Evolutionary conservation across 2,113 vertebrate genomes (phyloP).

Genomic region (Neoarius graeffei): DNA sequence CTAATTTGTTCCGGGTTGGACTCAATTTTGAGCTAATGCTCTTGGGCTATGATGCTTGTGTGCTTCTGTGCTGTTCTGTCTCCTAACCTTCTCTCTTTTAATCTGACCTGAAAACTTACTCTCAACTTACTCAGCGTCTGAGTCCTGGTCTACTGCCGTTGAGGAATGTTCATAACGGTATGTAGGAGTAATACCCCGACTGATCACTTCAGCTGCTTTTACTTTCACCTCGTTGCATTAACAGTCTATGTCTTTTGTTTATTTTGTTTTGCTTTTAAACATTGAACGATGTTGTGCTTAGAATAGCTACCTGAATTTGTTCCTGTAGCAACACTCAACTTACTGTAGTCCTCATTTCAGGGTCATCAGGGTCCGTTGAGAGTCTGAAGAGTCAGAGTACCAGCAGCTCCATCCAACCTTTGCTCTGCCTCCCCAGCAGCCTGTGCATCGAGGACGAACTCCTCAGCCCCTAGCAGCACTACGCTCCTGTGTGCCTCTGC

Average conservation of each 20-base stretch:
- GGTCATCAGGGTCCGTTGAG: slow-evolving; percentile 75
- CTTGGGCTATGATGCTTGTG: slow-evolving; percentile 48
- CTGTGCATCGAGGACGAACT: slow-evolving; percentile 62
- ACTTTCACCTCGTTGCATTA: not conserved
- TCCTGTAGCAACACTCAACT: not conserved
- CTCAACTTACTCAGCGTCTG: slow-evolving; percentile 75
- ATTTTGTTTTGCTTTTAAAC: not conserved
- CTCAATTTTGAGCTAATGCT: no score
- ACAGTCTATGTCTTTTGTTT: not conserved
- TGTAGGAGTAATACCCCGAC: not conserved
- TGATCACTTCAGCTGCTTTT: not conserved
- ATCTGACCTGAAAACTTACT: slow-evolving; percentile 34
- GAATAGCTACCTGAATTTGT: not conserved
- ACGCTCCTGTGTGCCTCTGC: slow-evolving; percentile 2
- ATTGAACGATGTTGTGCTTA: not conserved
- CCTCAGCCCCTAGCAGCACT: slow-evolving; percentile 48
- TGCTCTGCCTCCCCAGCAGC: slow-evolving; percentile 68
- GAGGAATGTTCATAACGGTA: slow-evolving; percentile 80
- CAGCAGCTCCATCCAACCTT: slow-evolving; percentile 67
- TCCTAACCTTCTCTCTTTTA: slow-evolving; percentile 42
- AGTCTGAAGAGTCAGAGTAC: slow-evolving; percentile 67
- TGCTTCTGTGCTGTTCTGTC: slow-evolving; percentile 66
- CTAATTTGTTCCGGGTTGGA: no score
- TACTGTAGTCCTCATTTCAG: slow-evolving; percentile 54
- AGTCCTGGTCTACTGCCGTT: slow-evolving; percentile 81